Percentiles rank a stretch among this genome's conserved stretches.
Conservation (phyloP, 2,113 vertebrate genomes). For the Arenaria interpres region DNA sequence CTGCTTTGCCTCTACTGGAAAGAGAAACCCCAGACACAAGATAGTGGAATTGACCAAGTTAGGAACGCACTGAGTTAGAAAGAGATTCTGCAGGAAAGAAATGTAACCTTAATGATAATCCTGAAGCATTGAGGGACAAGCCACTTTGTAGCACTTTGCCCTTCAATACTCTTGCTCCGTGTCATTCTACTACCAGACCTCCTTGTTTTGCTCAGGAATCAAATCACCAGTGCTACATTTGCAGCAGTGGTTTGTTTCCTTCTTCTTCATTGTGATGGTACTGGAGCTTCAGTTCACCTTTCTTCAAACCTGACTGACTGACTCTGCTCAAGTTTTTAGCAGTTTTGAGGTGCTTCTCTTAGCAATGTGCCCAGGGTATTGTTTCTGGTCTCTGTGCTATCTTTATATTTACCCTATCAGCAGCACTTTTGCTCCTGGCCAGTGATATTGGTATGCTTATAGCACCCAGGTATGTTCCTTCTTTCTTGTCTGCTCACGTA, state of each 20-base stretch:
- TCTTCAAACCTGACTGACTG: neutral
- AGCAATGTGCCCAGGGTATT: neutral
- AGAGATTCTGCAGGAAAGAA: neutral
- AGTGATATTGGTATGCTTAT: neutral
- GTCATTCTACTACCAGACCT: neutral
- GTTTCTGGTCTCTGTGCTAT: neutral
- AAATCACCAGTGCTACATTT: neutral
- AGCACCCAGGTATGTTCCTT: neutral
- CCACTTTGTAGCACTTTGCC: neutral
- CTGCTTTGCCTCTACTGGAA: neutral
- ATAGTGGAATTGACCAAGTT: neutral
- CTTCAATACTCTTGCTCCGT: neutral
- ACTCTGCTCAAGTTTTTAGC: neutral
- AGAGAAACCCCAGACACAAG: neutral
- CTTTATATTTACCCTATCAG: neutral
- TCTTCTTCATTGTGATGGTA: neutral
- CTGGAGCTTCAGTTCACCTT: neutral
- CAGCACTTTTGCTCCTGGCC: neutral
- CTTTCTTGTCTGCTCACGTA: neutral
- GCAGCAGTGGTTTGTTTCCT: neutral
- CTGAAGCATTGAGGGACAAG: neutral
- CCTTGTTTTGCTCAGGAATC: neutral
- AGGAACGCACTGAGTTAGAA: neutral
- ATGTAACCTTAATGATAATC: neutral
- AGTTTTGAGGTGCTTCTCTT: neutral